phyloP scores from a whole-genome alignment of 92 coral and sea anemone species.

The Siderastrea siderea region DNA sequence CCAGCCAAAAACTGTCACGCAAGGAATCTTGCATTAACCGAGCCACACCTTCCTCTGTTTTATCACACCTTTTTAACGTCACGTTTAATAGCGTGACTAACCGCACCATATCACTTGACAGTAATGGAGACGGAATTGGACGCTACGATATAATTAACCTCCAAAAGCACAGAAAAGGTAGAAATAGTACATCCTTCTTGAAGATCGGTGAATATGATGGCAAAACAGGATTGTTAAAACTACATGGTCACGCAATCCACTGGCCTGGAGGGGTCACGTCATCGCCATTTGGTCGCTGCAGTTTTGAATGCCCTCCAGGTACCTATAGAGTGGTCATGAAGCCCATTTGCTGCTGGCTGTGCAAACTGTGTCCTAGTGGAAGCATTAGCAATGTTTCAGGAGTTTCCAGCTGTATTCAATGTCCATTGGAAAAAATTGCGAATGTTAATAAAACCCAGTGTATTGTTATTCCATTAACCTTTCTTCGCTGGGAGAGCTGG shows the following conservation, averaged over 20 bases:
- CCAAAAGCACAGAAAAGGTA: neutral
- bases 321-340: slow-evolving; percentile 46
- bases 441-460: slow-evolving; percentile 70
- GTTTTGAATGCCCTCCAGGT: slow-evolving; percentile 79
- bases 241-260: slow-evolving; percentile 29
- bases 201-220: slow-evolving; percentile 60
- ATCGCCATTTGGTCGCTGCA: slow-evolving; percentile 65
- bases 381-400: slow-evolving; percentile 68
- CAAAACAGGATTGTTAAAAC: slow-evolving; percentile 21
- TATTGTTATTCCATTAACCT: slow-evolving; percentile 67
- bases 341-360: slow-evolving; percentile 84
- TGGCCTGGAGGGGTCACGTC: slow-evolving; percentile 59
- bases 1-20: neutral
- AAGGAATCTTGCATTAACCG: slow-evolving; percentile 40
- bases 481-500: slow-evolving; percentile 64
- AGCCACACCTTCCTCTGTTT: slow-evolving; percentile 37
- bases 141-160: slow-evolving; percentile 58
- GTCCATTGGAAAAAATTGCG: slow-evolving; percentile 54
- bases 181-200: neutral
- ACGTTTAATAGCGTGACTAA: slow-evolving; percentile 57
- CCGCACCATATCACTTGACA: slow-evolving; percentile 65
- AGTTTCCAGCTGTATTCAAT: slow-evolving; percentile 67
- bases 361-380: slow-evolving; percentile 67
- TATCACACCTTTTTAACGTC: slow-evolving; percentile 45
- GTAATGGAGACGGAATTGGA: slow-evolving; percentile 64